phyloP scores from a whole-genome alignment of 2,113 vertebrate species.

The Scomber japonicus region DNA sequence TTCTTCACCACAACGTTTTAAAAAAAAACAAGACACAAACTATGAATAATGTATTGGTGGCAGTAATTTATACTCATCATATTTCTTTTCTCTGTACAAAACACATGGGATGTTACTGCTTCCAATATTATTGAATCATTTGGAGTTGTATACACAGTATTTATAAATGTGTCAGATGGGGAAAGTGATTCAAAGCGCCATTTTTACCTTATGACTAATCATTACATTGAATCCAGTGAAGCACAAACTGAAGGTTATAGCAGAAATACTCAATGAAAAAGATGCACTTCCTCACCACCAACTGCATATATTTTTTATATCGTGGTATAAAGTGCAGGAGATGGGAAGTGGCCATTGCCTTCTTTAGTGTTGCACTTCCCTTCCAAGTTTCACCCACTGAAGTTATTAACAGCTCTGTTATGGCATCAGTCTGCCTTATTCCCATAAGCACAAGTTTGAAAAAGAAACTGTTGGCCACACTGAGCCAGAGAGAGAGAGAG shows the following conservation, averaged over 20 bases:
- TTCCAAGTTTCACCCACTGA: constrained; percentile 52
- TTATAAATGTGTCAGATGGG: neutral
- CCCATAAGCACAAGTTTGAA: constrained; percentile 55
- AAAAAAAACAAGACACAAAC: constrained; percentile 28
- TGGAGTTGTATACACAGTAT: constrained; percentile 15
- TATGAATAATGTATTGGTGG: constrained; percentile 39
- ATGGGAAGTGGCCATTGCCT: constrained; percentile 24
- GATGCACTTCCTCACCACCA: neutral
- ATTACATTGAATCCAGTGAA: no score
- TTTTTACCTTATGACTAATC: neutral
- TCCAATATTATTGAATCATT: neutral
- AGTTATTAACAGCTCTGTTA: constrained; percentile 59
- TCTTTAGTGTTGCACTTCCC: constrained; percentile 35
- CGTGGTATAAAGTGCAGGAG: constrained; percentile 3
- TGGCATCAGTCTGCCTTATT: constrained; percentile 48
- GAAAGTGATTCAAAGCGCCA: neutral
- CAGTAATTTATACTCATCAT: constrained; percentile 3
- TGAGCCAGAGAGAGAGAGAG: constrained; percentile 24
- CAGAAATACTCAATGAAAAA: no score
- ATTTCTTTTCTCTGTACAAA: constrained; percentile 14
- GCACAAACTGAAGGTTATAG: no score
- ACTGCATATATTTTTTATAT: neutral
- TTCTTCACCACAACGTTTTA: constrained; percentile 34
- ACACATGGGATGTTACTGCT: no score
- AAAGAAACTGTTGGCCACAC: constrained; percentile 58